phyloP scores from a whole-genome alignment of 2,797 vertebrate genomes.

The Tympanoctomys barrerae region DNA sequence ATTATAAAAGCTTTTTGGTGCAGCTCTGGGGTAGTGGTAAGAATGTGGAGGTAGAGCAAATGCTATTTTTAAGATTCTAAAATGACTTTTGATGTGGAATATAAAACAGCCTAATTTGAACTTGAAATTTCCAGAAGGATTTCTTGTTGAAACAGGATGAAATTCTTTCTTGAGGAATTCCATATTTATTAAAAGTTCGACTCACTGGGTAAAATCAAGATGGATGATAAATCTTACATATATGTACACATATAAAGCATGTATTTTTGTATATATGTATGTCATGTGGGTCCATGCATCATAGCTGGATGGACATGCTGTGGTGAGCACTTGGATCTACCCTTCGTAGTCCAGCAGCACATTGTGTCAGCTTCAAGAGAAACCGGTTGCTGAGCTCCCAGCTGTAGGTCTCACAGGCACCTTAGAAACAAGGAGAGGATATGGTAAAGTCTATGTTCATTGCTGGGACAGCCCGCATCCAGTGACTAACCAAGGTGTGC shows the following conservation, averaged over 20 bases:
- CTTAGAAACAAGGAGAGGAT: neutral
- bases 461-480: neutral
- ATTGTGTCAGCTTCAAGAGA: neutral
- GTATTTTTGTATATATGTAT: fast-evolving
- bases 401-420: neutral
- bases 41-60: slow-evolving; percentile 38
- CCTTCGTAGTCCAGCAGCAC: neutral
- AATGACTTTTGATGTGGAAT: slow-evolving; percentile 69
- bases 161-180: slow-evolving; percentile 50
- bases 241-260: neutral
- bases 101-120: slow-evolving; percentile 65
- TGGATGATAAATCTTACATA: neutral
- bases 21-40: slow-evolving; percentile 67
- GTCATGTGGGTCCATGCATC: neutral
- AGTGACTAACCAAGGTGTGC: neutral
- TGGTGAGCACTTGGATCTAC: neutral
- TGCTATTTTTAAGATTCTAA: slow-evolving; percentile 81
- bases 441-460: neutral
- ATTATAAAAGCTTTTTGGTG: slow-evolving; percentile 78
- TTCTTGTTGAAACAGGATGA: slow-evolving; percentile 63
- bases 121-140: slow-evolving; percentile 67
- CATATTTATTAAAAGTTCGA: slow-evolving; percentile 42
- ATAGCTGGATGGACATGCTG: neutral
- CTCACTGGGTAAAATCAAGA: neutral
- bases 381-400: neutral